phyloP scores from a whole-genome alignment of 2,797 vertebrate genomes.

The Delichon dasypus region DNA sequence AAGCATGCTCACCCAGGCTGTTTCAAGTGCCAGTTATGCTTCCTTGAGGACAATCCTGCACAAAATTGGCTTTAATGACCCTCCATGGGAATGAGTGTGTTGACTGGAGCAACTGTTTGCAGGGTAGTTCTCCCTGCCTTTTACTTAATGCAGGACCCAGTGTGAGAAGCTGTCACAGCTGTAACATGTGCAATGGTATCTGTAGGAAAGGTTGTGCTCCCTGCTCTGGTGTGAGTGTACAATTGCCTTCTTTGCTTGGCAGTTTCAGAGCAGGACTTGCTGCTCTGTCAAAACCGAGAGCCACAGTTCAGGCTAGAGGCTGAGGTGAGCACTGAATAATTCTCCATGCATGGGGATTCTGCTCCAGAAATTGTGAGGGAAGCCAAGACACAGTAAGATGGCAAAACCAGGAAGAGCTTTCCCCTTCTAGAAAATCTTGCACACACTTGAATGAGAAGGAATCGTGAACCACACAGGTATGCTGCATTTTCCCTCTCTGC shows the following conservation, averaged over 20 bases:
- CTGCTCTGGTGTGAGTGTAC: background rate
- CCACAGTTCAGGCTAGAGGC: background rate
- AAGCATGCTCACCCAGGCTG: background rate
- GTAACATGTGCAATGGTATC: background rate
- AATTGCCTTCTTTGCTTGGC: background rate
- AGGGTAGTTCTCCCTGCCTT: background rate
- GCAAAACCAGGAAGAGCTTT: background rate
- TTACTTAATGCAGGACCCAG: background rate
- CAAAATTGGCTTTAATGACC: background rate
- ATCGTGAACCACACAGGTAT: background rate
- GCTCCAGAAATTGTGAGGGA: background rate
- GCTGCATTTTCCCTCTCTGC: background rate
- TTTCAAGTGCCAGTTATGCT: background rate
- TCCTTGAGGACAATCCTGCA: background rate
- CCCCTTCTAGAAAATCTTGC: background rate
- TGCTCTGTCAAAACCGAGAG: background rate
- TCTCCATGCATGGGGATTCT: background rate
- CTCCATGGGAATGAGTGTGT: background rate
- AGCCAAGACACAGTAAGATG: background rate
- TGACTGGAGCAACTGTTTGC: background rate
- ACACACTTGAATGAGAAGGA: background rate
- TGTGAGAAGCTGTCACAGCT: conserved; percentile 12
- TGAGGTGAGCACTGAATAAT: background rate
- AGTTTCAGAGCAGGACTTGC: background rate
- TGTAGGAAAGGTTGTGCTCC: background rate